Evolutionary conservation across 2,888 invertebrate genomes (phyloP).

Genomic region (Microdon myrmicae): DNA sequence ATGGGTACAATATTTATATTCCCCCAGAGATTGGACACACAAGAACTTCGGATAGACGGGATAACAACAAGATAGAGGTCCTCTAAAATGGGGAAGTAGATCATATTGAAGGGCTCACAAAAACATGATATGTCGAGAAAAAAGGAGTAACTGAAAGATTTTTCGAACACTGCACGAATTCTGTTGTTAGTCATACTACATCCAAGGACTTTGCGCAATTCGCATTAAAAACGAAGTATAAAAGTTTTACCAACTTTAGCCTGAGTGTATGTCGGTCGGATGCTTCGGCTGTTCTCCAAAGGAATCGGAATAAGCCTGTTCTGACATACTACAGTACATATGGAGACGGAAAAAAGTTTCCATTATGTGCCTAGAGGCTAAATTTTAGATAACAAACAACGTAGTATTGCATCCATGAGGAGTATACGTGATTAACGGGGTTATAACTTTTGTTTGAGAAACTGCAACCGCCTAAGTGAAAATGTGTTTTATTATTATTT

Average conservation of each 20-base stretch:
- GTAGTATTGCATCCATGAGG: too few species aligned
- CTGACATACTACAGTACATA: slow-evolving; percentile 2
- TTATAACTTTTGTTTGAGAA: too few species aligned
- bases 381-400: too few species aligned
- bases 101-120: slow-evolving; percentile 22
- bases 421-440: too few species aligned
- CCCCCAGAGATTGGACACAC: not conserved
- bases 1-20: slow-evolving; percentile 38
- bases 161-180: slow-evolving; percentile 22
- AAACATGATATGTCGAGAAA: too few species aligned
- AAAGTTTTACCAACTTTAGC: slow-evolving; percentile 25
- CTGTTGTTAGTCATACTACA: slow-evolving; percentile 21
- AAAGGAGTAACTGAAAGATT: slow-evolving; percentile 7
- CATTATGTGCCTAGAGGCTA: too few species aligned
- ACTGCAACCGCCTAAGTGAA: too few species aligned
- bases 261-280: slow-evolving; percentile 19
- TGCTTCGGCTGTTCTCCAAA: slow-evolving; percentile 27
- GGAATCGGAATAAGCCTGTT: slow-evolving; percentile 37
- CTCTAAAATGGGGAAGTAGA: slow-evolving; percentile 10
- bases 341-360: too few species aligned
- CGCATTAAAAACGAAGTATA: slow-evolving; percentile 33
- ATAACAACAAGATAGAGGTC: not conserved
- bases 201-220: slow-evolving; percentile 18
- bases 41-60: slow-evolving; percentile 6
- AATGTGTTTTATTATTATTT: too few species aligned